Base-by-base conservation (phyloP, 2,113 vertebrate species). In the Chitala chitala region DNA sequence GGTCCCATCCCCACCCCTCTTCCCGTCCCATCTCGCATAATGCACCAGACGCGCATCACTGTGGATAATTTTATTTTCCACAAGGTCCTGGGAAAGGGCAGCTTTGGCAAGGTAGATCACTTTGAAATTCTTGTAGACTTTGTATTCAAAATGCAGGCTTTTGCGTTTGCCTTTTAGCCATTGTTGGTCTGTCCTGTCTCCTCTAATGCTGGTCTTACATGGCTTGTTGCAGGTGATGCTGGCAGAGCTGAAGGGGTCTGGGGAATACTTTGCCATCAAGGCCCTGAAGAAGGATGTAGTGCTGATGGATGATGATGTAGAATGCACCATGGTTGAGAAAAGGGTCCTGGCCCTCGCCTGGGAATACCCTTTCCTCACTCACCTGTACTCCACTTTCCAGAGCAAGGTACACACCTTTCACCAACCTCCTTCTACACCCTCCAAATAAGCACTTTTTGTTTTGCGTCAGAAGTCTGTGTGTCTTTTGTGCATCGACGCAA, bases 251-350 rank as follows among this genome's bases (percentile, higher is more conserved):
- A 98, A 94, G 85, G 94, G 94, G 33, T 87, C 86, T 78, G 91
- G 90, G 0, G 86, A 94, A 82, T 99, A 84, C 90, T 99, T 94
- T 74, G 97, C 97, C 0, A 63, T 99, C 76, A 99, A 99, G 84
- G 94, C 91, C 20, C 89, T 99, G 75, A 99, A 99, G 83, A 99
- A 99, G 78, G 96, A 98, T 0, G 96, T 99, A 5, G 97, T 99
- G 40, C 88, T 99, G 72, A 98, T 99, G 51, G 96, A 99, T 9
- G 96, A 99, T 2, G 97, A 99, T 0, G 93, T 99, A 72, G 97
- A 99, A 75, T 99, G 97, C 64, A 99, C 96, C 75, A 98, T 99
- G 96, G 94, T 99, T 79, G 97, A 99, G 84, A 99, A 99, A 84
- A 90, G 97, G 58, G 96, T 99, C 78, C 89, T 99, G 0, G 87